Evolutionary conservation across 2,113 vertebrate genomes (phyloP).

Genomic region (Tylochromis polylepis): DNA sequence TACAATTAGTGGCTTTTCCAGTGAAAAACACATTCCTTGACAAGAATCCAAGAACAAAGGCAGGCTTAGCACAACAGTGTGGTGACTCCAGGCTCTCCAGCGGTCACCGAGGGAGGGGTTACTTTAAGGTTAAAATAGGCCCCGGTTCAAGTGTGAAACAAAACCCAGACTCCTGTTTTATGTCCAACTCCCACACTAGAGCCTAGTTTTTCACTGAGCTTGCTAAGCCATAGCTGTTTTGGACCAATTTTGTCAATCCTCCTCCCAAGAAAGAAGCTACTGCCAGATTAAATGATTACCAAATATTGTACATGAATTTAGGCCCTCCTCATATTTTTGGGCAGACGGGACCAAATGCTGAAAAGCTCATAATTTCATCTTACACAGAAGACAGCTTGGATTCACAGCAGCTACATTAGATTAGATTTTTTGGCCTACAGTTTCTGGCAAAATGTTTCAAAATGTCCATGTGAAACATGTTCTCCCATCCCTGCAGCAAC

Average conservation of each 20-base stretch:
- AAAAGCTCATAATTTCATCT: neutral
- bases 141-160: conserved; percentile 38
- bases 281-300: neutral
- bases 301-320: neutral
- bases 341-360: neutral
- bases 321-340: neutral
- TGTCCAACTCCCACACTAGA: neutral
- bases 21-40: conserved; percentile 66
- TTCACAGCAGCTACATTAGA: neutral
- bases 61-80: conserved; percentile 40
- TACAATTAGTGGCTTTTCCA: conserved; percentile 67
- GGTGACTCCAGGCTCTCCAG: conserved; percentile 43
- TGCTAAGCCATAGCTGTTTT: neutral
- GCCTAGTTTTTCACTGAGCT: neutral
- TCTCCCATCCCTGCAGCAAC: neutral
- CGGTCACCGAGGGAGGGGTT: conserved; percentile 52
- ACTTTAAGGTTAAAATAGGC: conserved; percentile 57
- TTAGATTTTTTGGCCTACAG: neutral
- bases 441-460: neutral
- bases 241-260: neutral
- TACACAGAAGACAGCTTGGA: neutral
- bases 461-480: neutral
- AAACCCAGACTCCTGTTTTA: neutral
- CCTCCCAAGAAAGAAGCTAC: neutral
- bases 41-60: conserved; percentile 44